phyloP scores from a whole-genome alignment of 1,140 invertebrate species.

The Caenorhabditis latens region DNA sequence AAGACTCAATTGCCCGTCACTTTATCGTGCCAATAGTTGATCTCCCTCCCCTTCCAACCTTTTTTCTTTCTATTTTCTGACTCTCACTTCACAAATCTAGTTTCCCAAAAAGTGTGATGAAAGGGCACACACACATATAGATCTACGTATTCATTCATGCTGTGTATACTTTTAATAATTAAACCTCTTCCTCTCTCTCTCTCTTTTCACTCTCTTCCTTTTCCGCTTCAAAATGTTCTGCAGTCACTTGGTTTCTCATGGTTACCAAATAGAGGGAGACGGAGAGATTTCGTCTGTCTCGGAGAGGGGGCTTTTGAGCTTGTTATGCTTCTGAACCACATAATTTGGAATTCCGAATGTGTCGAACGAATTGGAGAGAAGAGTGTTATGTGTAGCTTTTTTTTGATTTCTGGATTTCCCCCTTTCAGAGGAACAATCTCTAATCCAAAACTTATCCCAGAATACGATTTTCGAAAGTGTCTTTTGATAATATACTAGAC shows the following conservation, averaged over 20 bases:
- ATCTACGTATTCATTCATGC: constrained; percentile 4
- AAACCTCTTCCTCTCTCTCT: neutral
- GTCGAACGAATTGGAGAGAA: neutral
- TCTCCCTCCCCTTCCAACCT: neutral
- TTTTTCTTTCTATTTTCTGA: neutral
- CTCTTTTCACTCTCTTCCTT: neutral
- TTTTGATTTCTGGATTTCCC: too few species aligned
- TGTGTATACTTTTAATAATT: constrained; percentile 35
- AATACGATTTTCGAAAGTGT: too few species aligned
- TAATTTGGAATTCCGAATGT: constrained; percentile 39
- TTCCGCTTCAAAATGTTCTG: constrained; percentile 11
- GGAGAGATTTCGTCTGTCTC: neutral
- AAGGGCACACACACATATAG: neutral
- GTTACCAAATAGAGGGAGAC: constrained; percentile 17
- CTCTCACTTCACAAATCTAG: constrained; percentile 29
- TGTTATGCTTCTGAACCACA: neutral
- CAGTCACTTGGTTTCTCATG: constrained; percentile 12
- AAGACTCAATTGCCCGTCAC: neutral
- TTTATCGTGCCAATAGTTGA: neutral
- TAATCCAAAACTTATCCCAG: too few species aligned
- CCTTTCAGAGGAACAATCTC: too few species aligned
- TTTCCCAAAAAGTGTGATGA: neutral
- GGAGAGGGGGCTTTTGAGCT: neutral
- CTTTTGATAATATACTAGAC: too few species aligned
- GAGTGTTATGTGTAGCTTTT: neutral